Conservation (phyloP, 2,113 vertebrate species). For the Fregetta grallaria region DNA sequence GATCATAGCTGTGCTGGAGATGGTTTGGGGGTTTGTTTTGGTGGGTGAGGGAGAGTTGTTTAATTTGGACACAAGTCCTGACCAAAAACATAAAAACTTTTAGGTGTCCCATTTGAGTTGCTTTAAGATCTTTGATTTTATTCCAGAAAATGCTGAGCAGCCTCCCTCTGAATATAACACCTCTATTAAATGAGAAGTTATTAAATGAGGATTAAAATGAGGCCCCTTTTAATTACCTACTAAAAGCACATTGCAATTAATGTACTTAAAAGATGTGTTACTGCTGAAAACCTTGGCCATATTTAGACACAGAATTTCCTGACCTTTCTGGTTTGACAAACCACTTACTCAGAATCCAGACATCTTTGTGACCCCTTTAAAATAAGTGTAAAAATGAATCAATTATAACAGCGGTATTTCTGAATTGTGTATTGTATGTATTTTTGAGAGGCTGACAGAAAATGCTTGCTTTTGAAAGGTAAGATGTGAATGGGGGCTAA, state of each 20-base stretch:
- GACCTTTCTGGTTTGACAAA: not conserved
- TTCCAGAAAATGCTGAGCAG: not conserved
- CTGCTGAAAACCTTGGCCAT: not conserved
- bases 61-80: slow-evolving; percentile 1
- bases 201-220: slow-evolving; percentile 15
- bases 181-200: not conserved
- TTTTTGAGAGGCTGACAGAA: not conserved
- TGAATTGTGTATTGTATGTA: not conserved
- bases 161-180: not conserved
- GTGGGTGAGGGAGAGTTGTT: not conserved
- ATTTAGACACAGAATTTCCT: not conserved
- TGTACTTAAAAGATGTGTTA: not conserved
- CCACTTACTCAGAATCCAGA: not conserved
- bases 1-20: not conserved
- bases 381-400: not conserved
- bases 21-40: not conserved
- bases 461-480: not conserved
- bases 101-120: not conserved
- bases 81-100: not conserved
- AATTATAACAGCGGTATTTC: not conserved
- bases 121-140: not conserved
- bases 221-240: not conserved
- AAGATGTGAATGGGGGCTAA: not conserved
- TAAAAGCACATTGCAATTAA: not conserved
- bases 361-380: not conserved